These are phyloP conservation scores for Malurus splendens DNA, from an alignment of 2,797 vertebrate genomes.

Conservation along the genomic window DNA sequence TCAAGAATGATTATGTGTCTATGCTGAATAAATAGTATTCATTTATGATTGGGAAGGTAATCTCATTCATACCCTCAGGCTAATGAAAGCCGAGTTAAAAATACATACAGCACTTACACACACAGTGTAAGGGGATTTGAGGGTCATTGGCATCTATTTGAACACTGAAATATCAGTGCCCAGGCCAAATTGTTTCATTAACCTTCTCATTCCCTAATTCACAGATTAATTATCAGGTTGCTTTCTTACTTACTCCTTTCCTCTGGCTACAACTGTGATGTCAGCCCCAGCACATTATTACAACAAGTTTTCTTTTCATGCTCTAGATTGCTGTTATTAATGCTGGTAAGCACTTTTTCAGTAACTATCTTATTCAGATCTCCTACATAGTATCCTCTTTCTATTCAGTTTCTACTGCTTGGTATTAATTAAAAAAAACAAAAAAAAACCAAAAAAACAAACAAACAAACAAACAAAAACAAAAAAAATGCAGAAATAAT, in stretches of 20 bases:
- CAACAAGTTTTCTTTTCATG: not conserved
- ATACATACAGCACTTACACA: not conserved
- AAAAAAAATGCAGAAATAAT: not conserved
- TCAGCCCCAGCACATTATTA: not conserved
- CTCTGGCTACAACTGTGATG: not conserved
- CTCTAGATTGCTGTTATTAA: not conserved
- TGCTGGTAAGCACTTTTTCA: not conserved
- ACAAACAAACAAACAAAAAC: not conserved
- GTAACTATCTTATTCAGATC: not conserved
- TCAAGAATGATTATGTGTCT: constrained; percentile 15
- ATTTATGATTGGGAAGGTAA: not conserved
- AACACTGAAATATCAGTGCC: not conserved
- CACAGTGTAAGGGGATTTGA: not conserved
- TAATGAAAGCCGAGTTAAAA: not conserved
- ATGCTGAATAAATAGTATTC: constrained; percentile 3
- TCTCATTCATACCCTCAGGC: not conserved
- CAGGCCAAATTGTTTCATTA: not conserved
- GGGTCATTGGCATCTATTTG: not conserved
- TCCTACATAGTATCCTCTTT: not conserved
- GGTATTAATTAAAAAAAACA: not conserved
- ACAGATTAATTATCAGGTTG: not conserved
- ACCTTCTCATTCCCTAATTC: not conserved
- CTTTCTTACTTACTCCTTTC: not conserved
- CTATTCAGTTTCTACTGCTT: not conserved
- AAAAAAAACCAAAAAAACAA: not conserved